Evolutionary conservation across 2,888 invertebrate species (phyloP).

Genomic region (Leuctra nigra): DNA sequence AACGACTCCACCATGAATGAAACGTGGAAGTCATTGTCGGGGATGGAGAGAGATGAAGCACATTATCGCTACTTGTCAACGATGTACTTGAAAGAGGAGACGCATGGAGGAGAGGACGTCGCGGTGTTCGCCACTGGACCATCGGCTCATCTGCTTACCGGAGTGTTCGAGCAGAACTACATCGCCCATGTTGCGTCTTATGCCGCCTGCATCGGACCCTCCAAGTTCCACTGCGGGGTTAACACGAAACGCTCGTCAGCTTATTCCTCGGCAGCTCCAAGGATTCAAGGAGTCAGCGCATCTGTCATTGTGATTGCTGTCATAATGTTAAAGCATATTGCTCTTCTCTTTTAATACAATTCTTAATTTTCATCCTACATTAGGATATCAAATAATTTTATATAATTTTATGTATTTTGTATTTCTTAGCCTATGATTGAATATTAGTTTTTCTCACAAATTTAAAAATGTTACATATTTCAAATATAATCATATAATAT

Average conservation of each 20-base stretch:
- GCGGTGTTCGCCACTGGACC: slow-evolving; percentile 70
- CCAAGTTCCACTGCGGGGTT: neutral
- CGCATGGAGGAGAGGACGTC: slow-evolving; percentile 76
- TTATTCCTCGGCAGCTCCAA: no score
- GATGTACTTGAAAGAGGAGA: slow-evolving; percentile 43
- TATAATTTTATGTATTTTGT: no score
- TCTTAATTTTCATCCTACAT: no score
- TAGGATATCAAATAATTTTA: no score
- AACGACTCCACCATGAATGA: neutral
- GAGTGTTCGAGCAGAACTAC: slow-evolving; percentile 70
- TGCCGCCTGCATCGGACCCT: slow-evolving; percentile 62
- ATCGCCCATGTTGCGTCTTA: slow-evolving; percentile 70
- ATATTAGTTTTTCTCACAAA: no score
- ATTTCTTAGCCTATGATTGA: no score
- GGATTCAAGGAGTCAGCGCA: no score
- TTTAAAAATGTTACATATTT: no score
- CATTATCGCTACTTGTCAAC: slow-evolving; percentile 1
- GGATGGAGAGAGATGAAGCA: neutral
- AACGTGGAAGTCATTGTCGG: neutral
- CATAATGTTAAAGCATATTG: no score
- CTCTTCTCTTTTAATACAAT: no score
- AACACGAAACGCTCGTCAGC: neutral
- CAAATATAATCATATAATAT: no score
- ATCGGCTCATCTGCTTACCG: slow-evolving; percentile 72
- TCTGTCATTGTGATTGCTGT: no score